phyloP scores from a whole-genome alignment of 2,113 vertebrate species.

The Rhinoderma darwinii region DNA sequence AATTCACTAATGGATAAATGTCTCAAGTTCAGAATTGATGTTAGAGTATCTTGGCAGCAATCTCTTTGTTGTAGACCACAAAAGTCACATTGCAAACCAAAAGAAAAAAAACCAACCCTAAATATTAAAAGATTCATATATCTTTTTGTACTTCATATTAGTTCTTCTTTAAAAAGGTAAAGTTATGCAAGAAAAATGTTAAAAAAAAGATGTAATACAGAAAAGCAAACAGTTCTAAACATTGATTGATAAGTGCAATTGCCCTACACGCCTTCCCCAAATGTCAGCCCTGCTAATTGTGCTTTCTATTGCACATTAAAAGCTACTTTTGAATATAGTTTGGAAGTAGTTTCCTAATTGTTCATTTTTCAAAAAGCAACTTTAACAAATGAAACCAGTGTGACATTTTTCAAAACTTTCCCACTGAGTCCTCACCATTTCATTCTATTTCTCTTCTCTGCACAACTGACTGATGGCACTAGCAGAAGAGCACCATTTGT shows the following conservation, averaged over 20 bases:
- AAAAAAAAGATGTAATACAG: background rate
- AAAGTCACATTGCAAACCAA: slow-evolving; percentile 9
- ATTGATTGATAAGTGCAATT: slow-evolving; percentile 8
- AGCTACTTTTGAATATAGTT: slow-evolving; percentile 4
- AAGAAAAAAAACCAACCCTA: background rate
- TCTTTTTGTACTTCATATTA: background rate
- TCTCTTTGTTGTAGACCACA: background rate
- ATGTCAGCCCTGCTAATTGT: background rate
- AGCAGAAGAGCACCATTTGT: slow-evolving; percentile 33
- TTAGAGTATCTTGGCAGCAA: slow-evolving; percentile 12
- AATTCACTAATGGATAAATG: slow-evolving; percentile 41
- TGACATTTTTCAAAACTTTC: slow-evolving; percentile 5
- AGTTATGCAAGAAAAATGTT: background rate
- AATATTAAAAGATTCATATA: background rate
- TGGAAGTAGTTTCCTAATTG: background rate
- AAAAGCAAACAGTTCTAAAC: background rate
- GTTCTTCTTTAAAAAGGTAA: background rate
- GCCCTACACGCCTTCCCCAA: background rate
- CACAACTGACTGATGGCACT: slow-evolving; percentile 10
- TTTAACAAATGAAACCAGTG: background rate
- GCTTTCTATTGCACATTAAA: slow-evolving; percentile 1
- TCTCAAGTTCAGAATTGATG: slow-evolving; percentile 36
- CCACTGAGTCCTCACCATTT: slow-evolving; percentile 9
- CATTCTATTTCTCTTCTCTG: background rate
- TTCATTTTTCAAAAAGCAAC: background rate